Evolutionary conservation across 92 coral and sea anemone species (phyloP), one percentile per base, ranked within the genome.

Genomic region (Paramuricea clavata): DNA sequence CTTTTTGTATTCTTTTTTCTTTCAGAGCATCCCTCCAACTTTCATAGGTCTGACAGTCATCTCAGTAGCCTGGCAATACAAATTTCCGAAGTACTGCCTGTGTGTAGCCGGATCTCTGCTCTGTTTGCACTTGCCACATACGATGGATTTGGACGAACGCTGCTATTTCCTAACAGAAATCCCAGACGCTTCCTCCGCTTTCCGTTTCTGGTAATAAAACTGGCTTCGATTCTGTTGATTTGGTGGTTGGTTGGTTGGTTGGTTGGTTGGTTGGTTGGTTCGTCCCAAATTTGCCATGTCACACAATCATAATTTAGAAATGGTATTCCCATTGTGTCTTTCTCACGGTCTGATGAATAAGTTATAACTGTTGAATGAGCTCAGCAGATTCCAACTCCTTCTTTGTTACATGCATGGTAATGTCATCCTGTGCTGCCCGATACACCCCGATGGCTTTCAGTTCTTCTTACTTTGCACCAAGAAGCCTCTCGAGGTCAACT

Each of bases 31-130:
- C 73, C 39, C 35, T 75, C 91, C 91, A 90, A 23, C 21, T 56
- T 16, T 90, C 93, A 36, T 71, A 90, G 19, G 41, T 49, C n/a
- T 50, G 70, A 1, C 65, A n/a, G n/a, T n/a, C n/a, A n/a, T 73
- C 0, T 70, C 50, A 0, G 88, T 74, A 0, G 41, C 61, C 26
- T 69, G 43, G 9, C 76, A 82, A 68, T 64, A 87, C 87, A 89
- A 82, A 30, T 87, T 83, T 1, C 89, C 88, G 43, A 60, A 90
- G 74, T 86, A 90, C 69, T 87, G 91, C n/a, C 62, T 74, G 74
- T 90, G 93, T 0, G 85, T 72, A 13, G 74, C 60, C 39, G 92
- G 60, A 25, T 86, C 83, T 67, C 89, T 64, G 26, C 19, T 42
- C 13, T 22, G 26, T 33, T 69, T 64, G 71, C 86, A 88, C 31